Conservation (phyloP, 2,797 vertebrate genomes). For the Gymnocypris eckloni region DNA sequence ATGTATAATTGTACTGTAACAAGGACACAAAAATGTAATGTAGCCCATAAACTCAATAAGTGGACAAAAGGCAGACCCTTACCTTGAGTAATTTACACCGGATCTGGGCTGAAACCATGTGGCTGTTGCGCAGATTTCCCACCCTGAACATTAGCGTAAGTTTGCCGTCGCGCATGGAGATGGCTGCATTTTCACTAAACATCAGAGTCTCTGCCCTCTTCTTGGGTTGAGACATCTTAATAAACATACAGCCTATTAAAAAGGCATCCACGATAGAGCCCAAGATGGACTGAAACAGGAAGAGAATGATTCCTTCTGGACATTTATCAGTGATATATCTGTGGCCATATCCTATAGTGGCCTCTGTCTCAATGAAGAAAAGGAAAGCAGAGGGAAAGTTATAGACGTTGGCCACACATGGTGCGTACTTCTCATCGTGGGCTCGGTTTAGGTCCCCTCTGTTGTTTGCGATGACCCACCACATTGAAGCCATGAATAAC, state of each 20-base stretch:
- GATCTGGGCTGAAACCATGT: constrained; percentile 99
- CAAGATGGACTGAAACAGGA: constrained; percentile 97
- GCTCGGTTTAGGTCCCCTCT: constrained; percentile 91
- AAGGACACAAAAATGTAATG: not conserved
- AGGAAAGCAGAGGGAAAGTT: constrained; percentile 98
- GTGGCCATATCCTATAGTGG: constrained; percentile 97
- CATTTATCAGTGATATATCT: constrained; percentile 99
- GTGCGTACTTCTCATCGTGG: constrained; percentile 95
- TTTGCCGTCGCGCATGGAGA: constrained; percentile 97
- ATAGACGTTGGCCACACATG: constrained; percentile 97
- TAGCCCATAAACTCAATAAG: not conserved
- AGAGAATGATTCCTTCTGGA: constrained; percentile 98
- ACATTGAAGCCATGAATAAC: constrained; percentile 99
- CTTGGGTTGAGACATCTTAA: constrained; percentile 99
- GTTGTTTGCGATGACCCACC: constrained; percentile 97
- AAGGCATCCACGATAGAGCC: constrained; percentile 98
- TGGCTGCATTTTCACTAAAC: constrained; percentile 96
- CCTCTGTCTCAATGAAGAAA: constrained; percentile 98
- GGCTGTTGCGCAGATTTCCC: constrained; percentile 98
- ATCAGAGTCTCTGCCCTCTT: constrained; percentile 97
- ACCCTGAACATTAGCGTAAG: constrained; percentile 99
- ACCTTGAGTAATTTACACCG: constrained; percentile 99
- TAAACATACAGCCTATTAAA: constrained; percentile 98
- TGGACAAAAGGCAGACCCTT: constrained; percentile 69
- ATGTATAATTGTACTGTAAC: not conserved